Conservation (phyloP, 2,888 invertebrate species). For the Drosophila neoperkinsi region DNA sequence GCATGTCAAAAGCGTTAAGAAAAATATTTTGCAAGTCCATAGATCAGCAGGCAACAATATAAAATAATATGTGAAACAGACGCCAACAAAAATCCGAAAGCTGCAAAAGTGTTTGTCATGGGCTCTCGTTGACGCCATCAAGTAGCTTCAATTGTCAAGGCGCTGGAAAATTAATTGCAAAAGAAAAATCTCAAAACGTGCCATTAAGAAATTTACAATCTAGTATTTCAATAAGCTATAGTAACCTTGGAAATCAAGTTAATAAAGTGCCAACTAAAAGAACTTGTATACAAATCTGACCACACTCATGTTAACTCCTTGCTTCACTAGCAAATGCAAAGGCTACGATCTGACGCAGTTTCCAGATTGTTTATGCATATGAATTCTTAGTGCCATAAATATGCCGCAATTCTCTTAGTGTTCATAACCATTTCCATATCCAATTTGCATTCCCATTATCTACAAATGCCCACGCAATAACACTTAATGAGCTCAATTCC, state of each 20-base stretch:
- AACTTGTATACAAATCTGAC: not conserved
- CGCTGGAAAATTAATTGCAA: conserved; percentile 61
- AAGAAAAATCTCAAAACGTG: conserved; percentile 20
- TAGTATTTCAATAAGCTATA: conserved; percentile 3
- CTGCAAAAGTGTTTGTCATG: conserved; percentile 70
- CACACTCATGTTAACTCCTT: conserved; percentile 5
- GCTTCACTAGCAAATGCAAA: conserved; percentile 17
- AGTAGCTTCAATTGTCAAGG: conserved; percentile 42
- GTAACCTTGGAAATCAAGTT: not conserved
- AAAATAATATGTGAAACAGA: conserved; percentile 29
- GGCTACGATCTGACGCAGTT: conserved; percentile 55
- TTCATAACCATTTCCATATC: conserved; percentile 33
- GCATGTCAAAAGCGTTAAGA: conserved; percentile 48
- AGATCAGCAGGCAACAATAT: conserved; percentile 50
- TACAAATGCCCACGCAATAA: conserved; percentile 37
- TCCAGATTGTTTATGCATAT: conserved; percentile 62
- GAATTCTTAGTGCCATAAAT: conserved; percentile 48
- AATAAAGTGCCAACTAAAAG: conserved; percentile 11
- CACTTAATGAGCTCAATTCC: conserved; percentile 57
- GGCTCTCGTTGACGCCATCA: conserved; percentile 65
- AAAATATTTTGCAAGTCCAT: conserved; percentile 60
- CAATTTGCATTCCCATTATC: conserved; percentile 40
- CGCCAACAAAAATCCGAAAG: conserved; percentile 22
- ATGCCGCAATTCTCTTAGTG: conserved; percentile 42
- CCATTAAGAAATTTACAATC: conserved; percentile 26